A percentile compares a stretch with the other conserved stretches of the same genome.
Conservation (phyloP, 2,797 vertebrate species). For the Leucoraja ocellata region DNA sequence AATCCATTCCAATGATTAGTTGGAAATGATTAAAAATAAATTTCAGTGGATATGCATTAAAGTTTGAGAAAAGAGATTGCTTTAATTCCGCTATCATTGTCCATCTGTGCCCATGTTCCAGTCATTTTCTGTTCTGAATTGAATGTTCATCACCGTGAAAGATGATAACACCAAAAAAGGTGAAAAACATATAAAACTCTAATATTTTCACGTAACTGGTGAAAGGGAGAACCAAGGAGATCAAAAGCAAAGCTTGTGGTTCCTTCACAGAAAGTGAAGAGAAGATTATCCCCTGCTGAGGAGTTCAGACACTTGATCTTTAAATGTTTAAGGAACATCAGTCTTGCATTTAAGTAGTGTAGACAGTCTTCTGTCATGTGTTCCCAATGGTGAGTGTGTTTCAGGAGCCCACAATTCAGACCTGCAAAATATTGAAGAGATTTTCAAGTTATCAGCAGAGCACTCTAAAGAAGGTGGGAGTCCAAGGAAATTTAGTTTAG, state of each 20-base stretch:
- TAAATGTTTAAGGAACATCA: neutral
- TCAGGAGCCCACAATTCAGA: neutral
- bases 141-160: too few relatives aligned
- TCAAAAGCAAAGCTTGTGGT: neutral
- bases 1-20: too few relatives aligned
- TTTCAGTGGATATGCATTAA: too few relatives aligned
- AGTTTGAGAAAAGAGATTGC: too few relatives aligned
- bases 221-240: too few relatives aligned
- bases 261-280: neutral
- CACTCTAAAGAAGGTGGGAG: neutral
- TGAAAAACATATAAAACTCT: too few relatives aligned
- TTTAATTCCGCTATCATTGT: too few relatives aligned
- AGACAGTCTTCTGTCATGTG: neutral
- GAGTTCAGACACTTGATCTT: neutral
- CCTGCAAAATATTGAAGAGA: neutral
- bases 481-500: neutral
- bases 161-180: too few relatives aligned
- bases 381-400: neutral
- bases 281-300: neutral
- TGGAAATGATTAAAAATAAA: too few relatives aligned
- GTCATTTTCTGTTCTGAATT: too few relatives aligned
- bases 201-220: too few relatives aligned
- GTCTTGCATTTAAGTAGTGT: neutral
- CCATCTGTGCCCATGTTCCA: too few relatives aligned
- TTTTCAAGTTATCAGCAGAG: neutral